Conservation (phyloP, 2,113 vertebrate genomes). For the Dasypus novemcinctus region DNA sequence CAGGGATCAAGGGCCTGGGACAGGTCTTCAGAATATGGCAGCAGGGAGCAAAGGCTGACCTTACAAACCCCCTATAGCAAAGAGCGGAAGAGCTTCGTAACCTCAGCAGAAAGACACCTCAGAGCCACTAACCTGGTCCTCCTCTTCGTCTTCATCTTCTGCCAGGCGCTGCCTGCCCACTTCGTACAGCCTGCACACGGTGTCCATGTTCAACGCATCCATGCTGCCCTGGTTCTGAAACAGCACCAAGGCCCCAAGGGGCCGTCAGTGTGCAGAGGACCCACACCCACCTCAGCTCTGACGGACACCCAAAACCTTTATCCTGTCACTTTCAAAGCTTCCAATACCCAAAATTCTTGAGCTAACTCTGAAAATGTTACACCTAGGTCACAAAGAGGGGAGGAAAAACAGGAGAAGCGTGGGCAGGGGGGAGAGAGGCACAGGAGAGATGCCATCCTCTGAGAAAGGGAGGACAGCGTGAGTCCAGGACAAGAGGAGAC, state of each 20-base stretch:
- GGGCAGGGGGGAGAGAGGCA: not conserved
- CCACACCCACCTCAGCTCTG: not conserved
- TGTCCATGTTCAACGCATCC: conserved; percentile 98
- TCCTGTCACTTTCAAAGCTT: not conserved
- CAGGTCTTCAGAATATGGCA: not conserved
- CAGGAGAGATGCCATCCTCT: not conserved
- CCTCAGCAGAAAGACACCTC: not conserved
- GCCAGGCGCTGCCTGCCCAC: conserved; percentile 97
- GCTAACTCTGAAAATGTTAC: not conserved
- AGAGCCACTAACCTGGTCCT: conserved; percentile 91
- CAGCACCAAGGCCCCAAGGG: not conserved
- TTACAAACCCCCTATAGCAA: not conserved
- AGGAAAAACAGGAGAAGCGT: not conserved
- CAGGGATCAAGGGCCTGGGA: conserved; percentile 14
- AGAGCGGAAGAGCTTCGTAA: not conserved
- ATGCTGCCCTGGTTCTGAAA: conserved; percentile 93
- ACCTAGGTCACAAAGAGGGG: not conserved
- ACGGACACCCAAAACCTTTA: not conserved
- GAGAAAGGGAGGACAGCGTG: not conserved
- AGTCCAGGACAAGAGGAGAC: not conserved
- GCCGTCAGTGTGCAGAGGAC: conserved; percentile 49
- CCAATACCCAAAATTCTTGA: not conserved
- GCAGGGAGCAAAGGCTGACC: not conserved
- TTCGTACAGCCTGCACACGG: conserved; percentile 97
- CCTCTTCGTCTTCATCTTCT: conserved; percentile 98